These are phyloP conservation scores for Corythucha ciliata DNA, from an alignment of 2,888 invertebrate species.

Conservation along the genomic window DNA sequence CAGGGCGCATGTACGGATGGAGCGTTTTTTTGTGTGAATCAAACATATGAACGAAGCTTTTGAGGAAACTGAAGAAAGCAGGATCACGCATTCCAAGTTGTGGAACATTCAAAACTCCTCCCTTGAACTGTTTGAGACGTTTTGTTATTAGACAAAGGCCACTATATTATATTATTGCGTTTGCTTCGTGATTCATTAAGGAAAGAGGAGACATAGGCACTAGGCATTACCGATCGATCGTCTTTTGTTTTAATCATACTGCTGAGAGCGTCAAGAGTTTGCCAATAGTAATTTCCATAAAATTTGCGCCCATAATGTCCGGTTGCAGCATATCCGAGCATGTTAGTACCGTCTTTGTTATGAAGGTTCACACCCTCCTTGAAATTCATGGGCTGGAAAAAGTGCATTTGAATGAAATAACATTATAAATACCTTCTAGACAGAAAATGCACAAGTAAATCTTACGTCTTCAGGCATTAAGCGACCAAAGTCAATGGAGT, in stretches of 20 bases:
- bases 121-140: slow-evolving; percentile 14
- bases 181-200: background rate
- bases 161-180: background rate
- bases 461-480: no score
- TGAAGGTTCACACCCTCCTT: slow-evolving; percentile 15
- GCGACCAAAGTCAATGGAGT: no score
- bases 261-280: slow-evolving; percentile 19
- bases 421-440: no score
- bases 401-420: no score
- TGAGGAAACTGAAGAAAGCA: slow-evolving; percentile 56
- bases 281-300: slow-evolving; percentile 19
- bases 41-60: slow-evolving; percentile 48
- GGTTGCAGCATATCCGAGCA: slow-evolving; percentile 16
- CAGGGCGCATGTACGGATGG: slow-evolving; percentile 51
- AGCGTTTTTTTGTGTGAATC: slow-evolving; percentile 52
- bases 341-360: slow-evolving; percentile 22
- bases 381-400: no score
- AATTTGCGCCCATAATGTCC: slow-evolving; percentile 22
- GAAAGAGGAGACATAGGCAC: background rate
- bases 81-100: slow-evolving; percentile 71
- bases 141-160: background rate
- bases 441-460: no score
- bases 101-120: no score
- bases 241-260: slow-evolving; percentile 17
- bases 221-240: background rate